These are phyloP conservation scores for Watsonalla binaria DNA, from an alignment of 2,888 invertebrate genomes.

Conservation along the genomic window DNA sequence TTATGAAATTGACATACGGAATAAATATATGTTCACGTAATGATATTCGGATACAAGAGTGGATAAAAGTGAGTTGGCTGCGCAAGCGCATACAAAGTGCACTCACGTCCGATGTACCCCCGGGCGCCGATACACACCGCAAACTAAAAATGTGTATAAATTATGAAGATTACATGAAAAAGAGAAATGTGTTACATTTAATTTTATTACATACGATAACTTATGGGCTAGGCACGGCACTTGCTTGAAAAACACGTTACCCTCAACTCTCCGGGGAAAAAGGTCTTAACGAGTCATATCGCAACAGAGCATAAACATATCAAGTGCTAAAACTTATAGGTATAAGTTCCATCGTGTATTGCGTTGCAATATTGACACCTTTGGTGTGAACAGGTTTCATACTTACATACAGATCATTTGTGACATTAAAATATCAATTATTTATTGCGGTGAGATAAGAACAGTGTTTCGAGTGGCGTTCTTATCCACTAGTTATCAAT, in stretches of 20 bases:
- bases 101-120: conserved; percentile 34
- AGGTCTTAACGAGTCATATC: conserved; percentile 16
- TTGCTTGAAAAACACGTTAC: conserved; percentile 69
- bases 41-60: conserved; percentile 35
- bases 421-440: conserved; percentile 78
- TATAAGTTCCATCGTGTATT: conserved; percentile 11
- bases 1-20: conserved; percentile 26
- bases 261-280: conserved; percentile 17
- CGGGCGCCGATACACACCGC: conserved; percentile 65
- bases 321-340: conserved; percentile 10
- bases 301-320: conserved; percentile 6
- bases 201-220: conserved; percentile 78
- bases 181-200: conserved; percentile 79
- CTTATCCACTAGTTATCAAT: conserved; percentile 31
- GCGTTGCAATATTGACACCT: conserved; percentile 34
- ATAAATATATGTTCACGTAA: conserved; percentile 41
- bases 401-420: conserved; percentile 76
- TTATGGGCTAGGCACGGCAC: conserved; percentile 70
- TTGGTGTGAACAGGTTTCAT: conserved; percentile 34
- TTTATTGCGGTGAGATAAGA: conserved; percentile 71
- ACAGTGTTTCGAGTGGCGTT: conserved; percentile 50
- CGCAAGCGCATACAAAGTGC: conserved; percentile 27
- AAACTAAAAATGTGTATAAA: conserved; percentile 75
- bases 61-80: conserved; percentile 11
- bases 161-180: conserved; percentile 78